Evolutionary conservation across 1,140 invertebrate species (phyloP).

Genomic region (Formica selysi): DNA sequence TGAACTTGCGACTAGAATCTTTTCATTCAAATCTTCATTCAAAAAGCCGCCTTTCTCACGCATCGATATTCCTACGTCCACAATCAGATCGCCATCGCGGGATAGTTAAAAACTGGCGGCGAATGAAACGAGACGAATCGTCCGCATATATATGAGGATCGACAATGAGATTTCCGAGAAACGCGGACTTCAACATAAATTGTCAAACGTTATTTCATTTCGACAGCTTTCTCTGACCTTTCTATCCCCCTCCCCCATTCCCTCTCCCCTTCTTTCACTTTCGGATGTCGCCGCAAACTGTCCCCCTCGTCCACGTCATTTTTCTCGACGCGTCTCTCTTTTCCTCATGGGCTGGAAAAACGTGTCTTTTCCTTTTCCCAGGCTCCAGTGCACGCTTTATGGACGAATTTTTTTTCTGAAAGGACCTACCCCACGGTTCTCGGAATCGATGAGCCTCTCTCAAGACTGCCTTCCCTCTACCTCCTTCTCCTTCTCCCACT

Average conservation of each 20-base stretch:
- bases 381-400: conserved; percentile 70
- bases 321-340: background rate
- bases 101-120: conserved; percentile 63
- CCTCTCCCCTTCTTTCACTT: conserved; percentile 52
- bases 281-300: conserved; percentile 32
- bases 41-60: conserved; percentile 54
- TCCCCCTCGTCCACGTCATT: background rate
- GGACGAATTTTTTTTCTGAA: conserved; percentile 76
- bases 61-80: conserved; percentile 29
- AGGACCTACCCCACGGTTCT: conserved; percentile 82
- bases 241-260: background rate
- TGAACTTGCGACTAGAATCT: conserved; percentile 10
- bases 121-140: conserved; percentile 67
- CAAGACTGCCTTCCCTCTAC: conserved; percentile 33
- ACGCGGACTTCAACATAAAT: conserved; percentile 82
- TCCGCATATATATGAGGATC: conserved; percentile 80
- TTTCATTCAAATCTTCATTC: background rate
- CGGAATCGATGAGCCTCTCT: conserved; percentile 75
- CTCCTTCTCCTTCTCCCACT: conserved; percentile 1
- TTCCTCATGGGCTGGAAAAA: conserved; percentile 54
- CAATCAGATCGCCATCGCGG: background rate
- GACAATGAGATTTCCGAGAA: conserved; percentile 84
- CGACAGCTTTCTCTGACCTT: conserved; percentile 64
- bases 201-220: conserved; percentile 72
- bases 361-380: conserved; percentile 71